phyloP scores from a whole-genome alignment of 1,140 invertebrate genomes.

The Ruditapes philippinarum region DNA sequence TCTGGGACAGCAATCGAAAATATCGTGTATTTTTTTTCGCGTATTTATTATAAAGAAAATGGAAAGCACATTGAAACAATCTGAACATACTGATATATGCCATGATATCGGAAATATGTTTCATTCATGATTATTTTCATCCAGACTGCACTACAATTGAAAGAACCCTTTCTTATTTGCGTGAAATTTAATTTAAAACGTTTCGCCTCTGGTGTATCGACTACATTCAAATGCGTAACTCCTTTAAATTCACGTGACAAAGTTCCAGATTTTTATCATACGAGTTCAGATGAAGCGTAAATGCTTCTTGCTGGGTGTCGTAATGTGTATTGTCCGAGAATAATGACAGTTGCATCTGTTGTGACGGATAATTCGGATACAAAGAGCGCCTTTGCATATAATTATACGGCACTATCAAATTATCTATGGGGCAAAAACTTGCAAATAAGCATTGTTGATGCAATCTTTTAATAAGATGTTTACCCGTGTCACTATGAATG shows the following conservation, averaged over 20 bases:
- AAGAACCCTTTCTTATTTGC: background rate
- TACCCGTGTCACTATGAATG: background rate
- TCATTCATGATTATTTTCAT: no score
- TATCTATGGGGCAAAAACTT: slow-evolving; percentile 7
- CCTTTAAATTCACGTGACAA: slow-evolving; percentile 3
- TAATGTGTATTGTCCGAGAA: slow-evolving; percentile 30
- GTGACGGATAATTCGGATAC: background rate
- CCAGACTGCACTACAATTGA: no score
- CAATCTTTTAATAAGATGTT: slow-evolving; percentile 12
- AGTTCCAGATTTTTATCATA: slow-evolving; percentile 35
- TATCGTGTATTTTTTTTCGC: no score
- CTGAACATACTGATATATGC: no score
- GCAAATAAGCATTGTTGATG: background rate
- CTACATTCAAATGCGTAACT: background rate
- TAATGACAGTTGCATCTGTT: slow-evolving; percentile 40
- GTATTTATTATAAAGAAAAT: no score
- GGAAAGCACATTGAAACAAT: no score
- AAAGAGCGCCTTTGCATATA: background rate
- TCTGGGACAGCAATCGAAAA: no score
- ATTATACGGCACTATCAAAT: slow-evolving; percentile 20
- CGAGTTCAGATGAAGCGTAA: slow-evolving; percentile 34
- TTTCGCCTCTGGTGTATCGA: background rate
- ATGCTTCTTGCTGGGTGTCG: slow-evolving; percentile 24
- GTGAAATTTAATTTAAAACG: slow-evolving; percentile 14
- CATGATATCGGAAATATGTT: no score